phyloP scores from a whole-genome alignment of 1,140 invertebrate species.

The Cotesia chilonis region DNA sequence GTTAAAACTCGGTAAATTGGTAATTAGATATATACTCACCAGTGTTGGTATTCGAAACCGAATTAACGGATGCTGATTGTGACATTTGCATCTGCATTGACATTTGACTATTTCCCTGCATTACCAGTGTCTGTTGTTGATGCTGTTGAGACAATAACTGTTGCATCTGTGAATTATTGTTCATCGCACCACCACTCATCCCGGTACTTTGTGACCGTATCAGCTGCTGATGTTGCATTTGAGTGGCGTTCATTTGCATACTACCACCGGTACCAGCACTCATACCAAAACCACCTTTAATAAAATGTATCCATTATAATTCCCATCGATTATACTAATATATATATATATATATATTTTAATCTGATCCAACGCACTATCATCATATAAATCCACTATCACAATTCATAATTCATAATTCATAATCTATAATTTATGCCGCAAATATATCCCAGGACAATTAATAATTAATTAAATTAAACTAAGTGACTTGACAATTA shows the following conservation, averaged over 20 bases:
- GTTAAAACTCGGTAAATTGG: slow-evolving; percentile 6
- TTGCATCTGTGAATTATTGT: slow-evolving; percentile 64
- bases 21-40: slow-evolving; percentile 42
- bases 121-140: slow-evolving; percentile 71
- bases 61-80: slow-evolving; percentile 62
- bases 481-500: slow-evolving; percentile 42
- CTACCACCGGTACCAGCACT: slow-evolving; percentile 63
- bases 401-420: no score
- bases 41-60: slow-evolving; percentile 56
- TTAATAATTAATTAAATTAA: slow-evolving; percentile 16
- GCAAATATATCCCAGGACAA: slow-evolving; percentile 34
- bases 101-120: slow-evolving; percentile 67
- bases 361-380: no score
- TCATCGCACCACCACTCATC: slow-evolving; percentile 56
- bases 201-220: slow-evolving; percentile 60
- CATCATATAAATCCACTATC: no score
- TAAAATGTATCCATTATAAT: not conserved
- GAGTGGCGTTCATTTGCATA: slow-evolving; percentile 67
- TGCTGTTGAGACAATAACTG: slow-evolving; percentile 68
- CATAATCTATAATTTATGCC: slow-evolving; percentile 7
- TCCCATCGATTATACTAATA: not conserved
- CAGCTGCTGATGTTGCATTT: slow-evolving; percentile 67
- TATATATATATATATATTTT: no score
- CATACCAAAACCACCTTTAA: slow-evolving; percentile 59
- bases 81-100: slow-evolving; percentile 68